A percentile compares a stretch with the other conserved stretches of the same genome.
phyloP scores from a whole-genome alignment of 2,113 vertebrate species.

The Eptesicus fuscus region DNA sequence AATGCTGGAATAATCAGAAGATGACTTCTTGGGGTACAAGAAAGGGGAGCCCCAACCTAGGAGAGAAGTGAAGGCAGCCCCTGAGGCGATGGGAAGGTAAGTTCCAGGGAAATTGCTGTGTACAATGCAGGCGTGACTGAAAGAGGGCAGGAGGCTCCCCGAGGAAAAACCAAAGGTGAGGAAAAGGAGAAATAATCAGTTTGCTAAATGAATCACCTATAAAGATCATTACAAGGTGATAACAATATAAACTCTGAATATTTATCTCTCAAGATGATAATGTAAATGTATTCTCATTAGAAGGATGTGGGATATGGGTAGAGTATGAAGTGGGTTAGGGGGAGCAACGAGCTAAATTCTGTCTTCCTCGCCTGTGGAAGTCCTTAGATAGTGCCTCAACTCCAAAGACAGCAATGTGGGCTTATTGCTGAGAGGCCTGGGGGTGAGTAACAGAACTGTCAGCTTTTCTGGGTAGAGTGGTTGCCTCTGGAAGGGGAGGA shows the following conservation, averaged over 20 bases:
- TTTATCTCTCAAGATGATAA: not conserved
- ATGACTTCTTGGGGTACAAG: not conserved
- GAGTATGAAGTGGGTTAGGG: not conserved
- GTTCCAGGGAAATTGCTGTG: not conserved
- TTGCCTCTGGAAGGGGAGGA: not conserved
- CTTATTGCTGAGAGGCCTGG: not conserved
- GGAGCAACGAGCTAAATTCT: not conserved
- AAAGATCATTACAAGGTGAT: conserved; percentile 22
- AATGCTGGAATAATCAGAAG: not conserved
- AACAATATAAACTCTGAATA: not conserved
- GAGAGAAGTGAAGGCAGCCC: not conserved
- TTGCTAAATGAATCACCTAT: conserved; percentile 9
- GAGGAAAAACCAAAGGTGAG: not conserved
- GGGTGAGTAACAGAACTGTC: not conserved
- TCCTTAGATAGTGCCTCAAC: not conserved
- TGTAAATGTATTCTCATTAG: not conserved
- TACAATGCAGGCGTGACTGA: not conserved
- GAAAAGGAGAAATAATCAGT: conserved; percentile 22
- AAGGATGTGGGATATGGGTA: not conserved
- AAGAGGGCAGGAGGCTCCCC: not conserved
- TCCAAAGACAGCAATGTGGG: not conserved
- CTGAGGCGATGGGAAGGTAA: not conserved
- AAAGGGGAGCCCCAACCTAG: not conserved
- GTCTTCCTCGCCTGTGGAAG: not conserved
- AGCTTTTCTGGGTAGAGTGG: not conserved